phyloP scores from a whole-genome alignment of 2,113 vertebrate genomes.

The Rhinolophus sinicus region DNA sequence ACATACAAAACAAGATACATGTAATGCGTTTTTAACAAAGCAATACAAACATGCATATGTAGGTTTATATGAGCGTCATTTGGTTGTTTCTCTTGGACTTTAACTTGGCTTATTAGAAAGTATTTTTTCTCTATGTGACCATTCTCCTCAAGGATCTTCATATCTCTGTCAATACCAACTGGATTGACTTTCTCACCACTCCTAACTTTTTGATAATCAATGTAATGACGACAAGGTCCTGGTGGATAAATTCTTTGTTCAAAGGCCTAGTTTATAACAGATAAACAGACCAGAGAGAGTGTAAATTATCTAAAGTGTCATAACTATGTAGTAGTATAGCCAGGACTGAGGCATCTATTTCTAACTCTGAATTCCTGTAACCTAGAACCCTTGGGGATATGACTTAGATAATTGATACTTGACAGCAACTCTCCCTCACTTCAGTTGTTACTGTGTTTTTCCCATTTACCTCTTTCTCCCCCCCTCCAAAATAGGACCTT shows the following conservation, averaged over 20 bases:
- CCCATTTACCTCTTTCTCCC: neutral
- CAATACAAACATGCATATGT: neutral
- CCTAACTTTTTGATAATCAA: neutral
- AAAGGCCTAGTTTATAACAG: neutral
- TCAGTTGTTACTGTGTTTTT: neutral
- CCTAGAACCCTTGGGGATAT: too few relatives aligned
- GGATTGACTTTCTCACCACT: neutral
- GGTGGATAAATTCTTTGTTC: neutral
- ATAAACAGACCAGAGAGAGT: neutral
- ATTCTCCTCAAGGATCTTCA: neutral
- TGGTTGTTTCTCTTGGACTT: neutral
- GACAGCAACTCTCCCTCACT: neutral
- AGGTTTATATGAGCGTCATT: neutral
- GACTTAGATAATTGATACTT: neutral
- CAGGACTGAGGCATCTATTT: neutral
- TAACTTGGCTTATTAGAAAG: neutral
- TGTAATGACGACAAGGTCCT: neutral
- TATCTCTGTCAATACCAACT: neutral
- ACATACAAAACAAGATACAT: constrained; percentile 1
- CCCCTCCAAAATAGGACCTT: neutral
- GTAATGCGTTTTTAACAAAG: constrained; percentile 32
- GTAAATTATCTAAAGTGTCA: neutral
- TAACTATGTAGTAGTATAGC: neutral
- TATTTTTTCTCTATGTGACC: neutral
- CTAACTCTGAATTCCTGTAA: neutral